These are phyloP conservation scores for Epiblema foenella DNA, from an alignment of 2,888 invertebrate species.

Conservation along the genomic window DNA sequence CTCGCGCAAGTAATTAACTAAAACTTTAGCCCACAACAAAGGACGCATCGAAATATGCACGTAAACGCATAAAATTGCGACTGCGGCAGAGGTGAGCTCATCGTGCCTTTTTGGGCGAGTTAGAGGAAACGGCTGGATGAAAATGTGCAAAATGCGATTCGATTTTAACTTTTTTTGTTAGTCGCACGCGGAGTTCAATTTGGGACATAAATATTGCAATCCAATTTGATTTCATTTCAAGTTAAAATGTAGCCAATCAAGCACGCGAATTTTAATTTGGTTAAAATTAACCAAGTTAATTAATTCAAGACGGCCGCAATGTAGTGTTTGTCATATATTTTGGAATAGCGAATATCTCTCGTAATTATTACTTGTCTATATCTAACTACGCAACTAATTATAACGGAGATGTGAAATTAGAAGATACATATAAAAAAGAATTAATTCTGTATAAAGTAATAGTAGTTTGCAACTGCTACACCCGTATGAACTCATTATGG, in stretches of 20 bases:
- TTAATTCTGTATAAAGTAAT: too few species aligned
- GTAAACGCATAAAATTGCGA: slow-evolving; percentile 59
- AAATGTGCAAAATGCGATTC: slow-evolving; percentile 10
- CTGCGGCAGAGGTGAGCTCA: slow-evolving; percentile 39
- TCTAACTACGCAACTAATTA: too few species aligned
- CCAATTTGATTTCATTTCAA: too few species aligned
- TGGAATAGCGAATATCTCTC: too few species aligned
- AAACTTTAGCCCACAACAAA: slow-evolving; percentile 69
- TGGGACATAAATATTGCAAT: neutral
- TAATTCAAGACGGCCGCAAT: too few species aligned
- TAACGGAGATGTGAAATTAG: too few species aligned
- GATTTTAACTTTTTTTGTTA: neutral
- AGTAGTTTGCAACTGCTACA: too few species aligned
- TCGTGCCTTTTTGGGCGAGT: slow-evolving; percentile 5
- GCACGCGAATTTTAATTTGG: neutral
- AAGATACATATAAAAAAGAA: too few species aligned
- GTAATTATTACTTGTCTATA: too few species aligned
- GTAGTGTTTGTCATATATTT: too few species aligned
- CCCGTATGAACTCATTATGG: too few species aligned
- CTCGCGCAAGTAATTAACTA: slow-evolving; percentile 80
- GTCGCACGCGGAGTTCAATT: neutral
- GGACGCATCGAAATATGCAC: slow-evolving; percentile 67
- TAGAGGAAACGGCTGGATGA: neutral
- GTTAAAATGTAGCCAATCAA: neutral
- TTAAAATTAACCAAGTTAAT: too few species aligned